Evolutionary conservation across 2,113 vertebrate genomes (phyloP).

Genomic region (Lutjanus erythropterus): DNA sequence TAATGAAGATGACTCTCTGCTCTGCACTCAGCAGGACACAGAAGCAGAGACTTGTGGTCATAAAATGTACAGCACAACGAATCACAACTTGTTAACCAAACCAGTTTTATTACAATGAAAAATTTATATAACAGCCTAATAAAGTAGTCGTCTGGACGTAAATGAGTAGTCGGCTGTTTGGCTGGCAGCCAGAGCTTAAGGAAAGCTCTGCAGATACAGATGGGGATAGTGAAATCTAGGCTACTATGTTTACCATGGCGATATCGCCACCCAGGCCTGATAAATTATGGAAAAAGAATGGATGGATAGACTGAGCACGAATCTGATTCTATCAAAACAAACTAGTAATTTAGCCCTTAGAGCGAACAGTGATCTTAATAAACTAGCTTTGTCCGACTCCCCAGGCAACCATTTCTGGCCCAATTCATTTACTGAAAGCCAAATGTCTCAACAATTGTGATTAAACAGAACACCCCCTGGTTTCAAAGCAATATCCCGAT

Average conservation of each 20-base stretch:
- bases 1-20: too few species aligned
- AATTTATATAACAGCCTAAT: too few species aligned
- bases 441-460: constrained; percentile 7
- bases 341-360: background rate
- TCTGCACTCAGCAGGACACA: too few species aligned
- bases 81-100: too few species aligned
- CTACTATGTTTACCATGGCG: background rate
- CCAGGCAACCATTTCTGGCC: background rate
- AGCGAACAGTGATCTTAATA: background rate
- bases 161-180: too few species aligned
- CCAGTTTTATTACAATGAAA: too few species aligned
- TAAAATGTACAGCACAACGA: too few species aligned
- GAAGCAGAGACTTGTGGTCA: too few species aligned
- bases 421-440: background rate
- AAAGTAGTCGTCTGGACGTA: too few species aligned
- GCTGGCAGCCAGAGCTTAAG: too few species aligned
- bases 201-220: background rate
- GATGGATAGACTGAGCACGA: background rate
- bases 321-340: constrained; percentile 5
- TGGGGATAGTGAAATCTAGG: background rate
- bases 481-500: constrained; percentile 9
- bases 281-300: background rate
- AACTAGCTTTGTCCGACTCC: background rate
- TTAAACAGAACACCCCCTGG: constrained; percentile 24
- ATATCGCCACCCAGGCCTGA: background rate